Evolutionary conservation across 1,140 invertebrate species (phyloP), one percentile per base, ranked within the genome.

Genomic region (Ptiloglossa arizonensis): DNA sequence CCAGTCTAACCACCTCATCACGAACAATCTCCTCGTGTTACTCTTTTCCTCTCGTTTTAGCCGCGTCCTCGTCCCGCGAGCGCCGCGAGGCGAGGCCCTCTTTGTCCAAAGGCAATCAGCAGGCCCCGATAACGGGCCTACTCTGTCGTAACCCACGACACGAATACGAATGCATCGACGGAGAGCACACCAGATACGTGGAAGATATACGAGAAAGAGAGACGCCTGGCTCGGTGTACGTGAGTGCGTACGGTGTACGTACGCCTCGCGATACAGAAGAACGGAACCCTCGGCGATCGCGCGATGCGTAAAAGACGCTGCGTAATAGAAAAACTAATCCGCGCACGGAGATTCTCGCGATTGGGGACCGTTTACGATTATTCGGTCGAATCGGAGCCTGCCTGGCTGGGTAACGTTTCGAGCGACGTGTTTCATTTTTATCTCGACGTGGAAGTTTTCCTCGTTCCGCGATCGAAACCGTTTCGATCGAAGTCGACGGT

Each of bases 1-100:
- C 91, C 92, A 92, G 92, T 93, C 89, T 92, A 91, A 93, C 92
- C 91, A 92, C 92, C 91, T 93, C 91, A 90, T 91, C 90, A 89
- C 87, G 89, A 90, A 90, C 90, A 91, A 91, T 91, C 90, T 92
- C 90, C 87, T 91, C 86, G 86, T 90, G 87, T 88, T 88, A 87
- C 87, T 89, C 85, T 89, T 86, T 86, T 82, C 80, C 82, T 79
- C 79, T 82, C 79, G 74, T 69, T 79, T 70, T 82, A 80, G 70
- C 78, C 48, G 68, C 74, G 74, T 90, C 90, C 82, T 89, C 78
- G 88, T 91, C 80, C 50, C 17, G 44, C 79, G 62, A 8, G 52
- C 60, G 57, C 72, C 71, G 48, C 72, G 59, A 69, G 67, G 80
- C 84, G 80, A 82, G 82, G 71, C 80, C 79, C 87, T 91, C 91